phyloP scores from a whole-genome alignment of 1,140 invertebrate genomes.

The Drosophila mayri region DNA sequence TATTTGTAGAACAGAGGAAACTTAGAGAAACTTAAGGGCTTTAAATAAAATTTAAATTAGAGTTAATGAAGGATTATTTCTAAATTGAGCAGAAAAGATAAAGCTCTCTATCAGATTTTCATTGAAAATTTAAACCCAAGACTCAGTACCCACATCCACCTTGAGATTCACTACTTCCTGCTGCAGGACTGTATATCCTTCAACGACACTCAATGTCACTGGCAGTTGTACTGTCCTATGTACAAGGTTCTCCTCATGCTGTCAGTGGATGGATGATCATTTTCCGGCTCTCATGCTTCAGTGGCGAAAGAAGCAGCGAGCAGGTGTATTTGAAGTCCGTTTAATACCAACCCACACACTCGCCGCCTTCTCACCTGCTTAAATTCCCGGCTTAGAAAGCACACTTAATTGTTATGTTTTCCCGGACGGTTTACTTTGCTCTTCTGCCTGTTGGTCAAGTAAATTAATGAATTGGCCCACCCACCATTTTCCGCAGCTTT shows the following conservation, averaged over 20 bases:
- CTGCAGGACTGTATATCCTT: neutral
- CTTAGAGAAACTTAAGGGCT: too few relatives aligned
- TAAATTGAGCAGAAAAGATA: too few relatives aligned
- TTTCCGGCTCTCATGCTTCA: neutral
- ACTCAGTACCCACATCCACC: too few relatives aligned
- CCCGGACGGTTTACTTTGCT: constrained; percentile 40
- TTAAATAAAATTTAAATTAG: too few relatives aligned
- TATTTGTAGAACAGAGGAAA: neutral
- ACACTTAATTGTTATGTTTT: constrained; percentile 51
- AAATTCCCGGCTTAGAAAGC: constrained; percentile 33
- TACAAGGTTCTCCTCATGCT: too few relatives aligned
- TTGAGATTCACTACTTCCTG: neutral
- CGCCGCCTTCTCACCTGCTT: constrained; percentile 6
- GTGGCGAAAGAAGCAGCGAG: neutral
- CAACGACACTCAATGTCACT: neutral
- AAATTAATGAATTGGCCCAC: constrained; percentile 44
- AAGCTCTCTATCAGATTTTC: too few relatives aligned
- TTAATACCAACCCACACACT: constrained; percentile 1
- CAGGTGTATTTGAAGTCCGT: constrained; percentile 14
- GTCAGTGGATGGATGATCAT: constrained; percentile 2
- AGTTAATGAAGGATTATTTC: too few relatives aligned
- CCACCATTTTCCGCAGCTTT: neutral
- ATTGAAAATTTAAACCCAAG: too few relatives aligned
- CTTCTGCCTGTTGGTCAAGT: constrained; percentile 46
- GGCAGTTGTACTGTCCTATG: neutral